A percentile compares a stretch with the other conserved stretches of the same genome.
These are phyloP conservation scores for Phaenicophaeus curvirostris DNA, from an alignment of 2,797 vertebrate species.

Conservation along the genomic window DNA sequence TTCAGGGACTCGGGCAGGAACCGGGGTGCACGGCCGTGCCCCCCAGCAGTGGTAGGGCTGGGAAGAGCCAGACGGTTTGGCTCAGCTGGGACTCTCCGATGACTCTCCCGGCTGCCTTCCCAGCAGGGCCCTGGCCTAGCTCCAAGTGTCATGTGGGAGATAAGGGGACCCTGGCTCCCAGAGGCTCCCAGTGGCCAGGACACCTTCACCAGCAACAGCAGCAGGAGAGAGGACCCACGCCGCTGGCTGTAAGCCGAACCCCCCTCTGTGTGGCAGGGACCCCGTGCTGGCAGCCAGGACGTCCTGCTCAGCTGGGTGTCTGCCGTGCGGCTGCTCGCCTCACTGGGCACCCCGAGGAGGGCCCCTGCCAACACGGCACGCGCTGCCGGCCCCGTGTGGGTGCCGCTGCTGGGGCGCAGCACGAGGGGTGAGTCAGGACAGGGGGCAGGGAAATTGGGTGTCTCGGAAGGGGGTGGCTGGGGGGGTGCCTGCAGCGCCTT, in stretches of 20 bases:
- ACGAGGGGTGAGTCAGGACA: too few relatives aligned
- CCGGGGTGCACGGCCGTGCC: not conserved
- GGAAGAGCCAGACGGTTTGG: not conserved
- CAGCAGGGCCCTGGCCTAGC: not conserved
- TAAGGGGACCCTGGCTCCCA: constrained; percentile 18
- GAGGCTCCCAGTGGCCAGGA: fast-evolving
- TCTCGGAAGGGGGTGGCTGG: not conserved
- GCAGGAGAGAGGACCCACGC: not conserved
- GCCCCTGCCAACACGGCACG: fast-evolving
- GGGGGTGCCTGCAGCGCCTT: not conserved
- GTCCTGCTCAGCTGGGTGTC: fast-evolving
- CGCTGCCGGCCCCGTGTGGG: fast-evolving
- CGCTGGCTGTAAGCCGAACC: not conserved
- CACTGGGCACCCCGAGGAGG: fast-evolving
- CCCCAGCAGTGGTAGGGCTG: not conserved
- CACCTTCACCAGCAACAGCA: not conserved
- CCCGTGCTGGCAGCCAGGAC: not conserved
- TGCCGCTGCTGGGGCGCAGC: not conserved
- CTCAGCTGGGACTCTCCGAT: not conserved
- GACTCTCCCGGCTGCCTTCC: not conserved
- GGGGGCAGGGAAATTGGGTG: not conserved
- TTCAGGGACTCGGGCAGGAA: not conserved
- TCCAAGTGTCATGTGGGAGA: constrained; percentile 45
- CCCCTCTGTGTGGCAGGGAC: not conserved
- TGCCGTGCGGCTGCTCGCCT: not conserved